Evolutionary conservation across 2,113 vertebrate genomes (phyloP), one percentile per base, ranked within the genome.

Genomic region (Callopanchax toddi): DNA sequence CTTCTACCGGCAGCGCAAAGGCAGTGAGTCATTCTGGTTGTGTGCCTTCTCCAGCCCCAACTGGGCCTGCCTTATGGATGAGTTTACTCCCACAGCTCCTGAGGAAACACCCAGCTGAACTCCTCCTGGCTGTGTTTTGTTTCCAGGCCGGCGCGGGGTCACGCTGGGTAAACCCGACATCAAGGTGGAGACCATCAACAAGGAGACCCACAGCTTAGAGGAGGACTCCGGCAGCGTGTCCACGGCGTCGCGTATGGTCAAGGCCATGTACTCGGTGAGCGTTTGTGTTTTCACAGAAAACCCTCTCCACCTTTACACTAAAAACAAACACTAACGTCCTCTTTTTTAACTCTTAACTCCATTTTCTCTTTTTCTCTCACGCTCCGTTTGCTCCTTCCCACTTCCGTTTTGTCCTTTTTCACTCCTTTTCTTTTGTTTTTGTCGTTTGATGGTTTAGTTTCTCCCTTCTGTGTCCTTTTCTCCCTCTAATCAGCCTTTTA

Each of bases 171-270:
- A 98, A 83, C 89, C 97, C 45, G 96, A 98, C 90, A 97, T 99
- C 90, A 97, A 99, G 89, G 97, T 99, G 86, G 96, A 99, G 86
- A 98, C 97, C 0, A 97, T 99, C 68, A 98, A 97, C 92, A 93
- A 97, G 71, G 96, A 99, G 88, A 95, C 94, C 1, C 94, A 97
- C 84, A 95, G 94, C 0, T 89, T 97, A 75, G 97, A 98, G 62
- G 97, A 98, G 32, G 97, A 99, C 68, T 93, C 95, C 0, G 93
- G 93, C 87, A 97, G 95, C 2, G 91, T 98, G 71, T 96, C 96
- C 84, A 98, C 96, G 0, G 96, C 97, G 0, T 96, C 96, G 0
- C 94, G 97, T 0, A 96, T 99, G 93, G 96, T 98, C 92, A 98
- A 98, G 83, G 96, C 95, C 88, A 97, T 99, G 94, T 99, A 98